Conservation (phyloP, 2,888 invertebrate species). For the Crepidodera aurea region DNA sequence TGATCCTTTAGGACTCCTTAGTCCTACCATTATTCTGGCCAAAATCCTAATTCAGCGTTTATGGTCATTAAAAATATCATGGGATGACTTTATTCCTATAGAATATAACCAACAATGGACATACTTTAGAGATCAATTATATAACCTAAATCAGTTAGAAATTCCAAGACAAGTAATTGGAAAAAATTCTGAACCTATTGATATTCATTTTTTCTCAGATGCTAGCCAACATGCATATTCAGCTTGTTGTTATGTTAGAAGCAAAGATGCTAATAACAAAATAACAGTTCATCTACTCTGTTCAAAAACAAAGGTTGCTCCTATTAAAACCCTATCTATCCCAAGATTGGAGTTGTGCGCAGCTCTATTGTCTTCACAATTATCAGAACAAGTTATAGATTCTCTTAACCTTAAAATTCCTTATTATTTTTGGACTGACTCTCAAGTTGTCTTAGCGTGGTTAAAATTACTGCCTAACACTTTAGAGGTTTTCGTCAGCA, state of each 20-base stretch:
- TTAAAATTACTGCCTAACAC: slow-evolving; percentile 3
- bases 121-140: slow-evolving; percentile 8
- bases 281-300: neutral
- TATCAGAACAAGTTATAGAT: slow-evolving; percentile 3
- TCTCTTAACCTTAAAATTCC: neutral
- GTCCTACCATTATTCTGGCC: slow-evolving; percentile 13
- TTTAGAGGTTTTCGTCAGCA: slow-evolving; percentile 10
- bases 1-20: slow-evolving; percentile 19
- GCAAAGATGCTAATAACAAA: neutral
- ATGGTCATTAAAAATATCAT: slow-evolving; percentile 9
- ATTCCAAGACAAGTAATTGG: slow-evolving; percentile 15
- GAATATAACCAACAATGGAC: neutral
- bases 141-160: slow-evolving; percentile 8
- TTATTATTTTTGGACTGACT: slow-evolving; percentile 20
- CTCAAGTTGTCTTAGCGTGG: slow-evolving; percentile 14
- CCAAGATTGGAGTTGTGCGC: slow-evolving; percentile 15
- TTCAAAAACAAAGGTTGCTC: slow-evolving; percentile 8
- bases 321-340: slow-evolving; percentile 1
- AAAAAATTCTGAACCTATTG: neutral
- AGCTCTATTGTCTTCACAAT: slow-evolving; percentile 1
- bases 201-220: slow-evolving; percentile 17
- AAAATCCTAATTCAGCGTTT: slow-evolving; percentile 23
- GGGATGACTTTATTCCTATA: slow-evolving; percentile 15
- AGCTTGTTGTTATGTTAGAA: slow-evolving; percentile 17
- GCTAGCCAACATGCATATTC: slow-evolving; percentile 16